phyloP scores from a whole-genome alignment of 2,113 vertebrate species.

The Thryonomys swinderianus region DNA sequence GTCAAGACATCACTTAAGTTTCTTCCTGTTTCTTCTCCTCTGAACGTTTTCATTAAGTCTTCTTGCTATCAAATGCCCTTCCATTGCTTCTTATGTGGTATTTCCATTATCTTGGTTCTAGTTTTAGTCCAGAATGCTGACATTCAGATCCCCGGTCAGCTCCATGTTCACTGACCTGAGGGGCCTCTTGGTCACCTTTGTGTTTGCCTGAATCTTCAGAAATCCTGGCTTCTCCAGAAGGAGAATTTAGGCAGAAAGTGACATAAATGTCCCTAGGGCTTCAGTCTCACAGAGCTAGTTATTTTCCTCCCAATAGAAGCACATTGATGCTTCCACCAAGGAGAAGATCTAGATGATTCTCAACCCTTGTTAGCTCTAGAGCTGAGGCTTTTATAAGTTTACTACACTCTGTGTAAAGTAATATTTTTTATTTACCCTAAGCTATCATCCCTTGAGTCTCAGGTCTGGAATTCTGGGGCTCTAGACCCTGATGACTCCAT shows the following conservation, averaged over 20 bases:
- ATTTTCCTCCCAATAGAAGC: background rate
- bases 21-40: background rate
- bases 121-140: background rate
- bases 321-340: background rate
- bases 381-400: background rate
- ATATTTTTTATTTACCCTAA: background rate
- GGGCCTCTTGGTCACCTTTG: background rate
- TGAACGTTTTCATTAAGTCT: background rate
- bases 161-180: background rate
- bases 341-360: background rate
- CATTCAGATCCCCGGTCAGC: background rate
- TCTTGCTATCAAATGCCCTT: background rate
- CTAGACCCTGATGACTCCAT: background rate
- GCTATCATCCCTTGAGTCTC: background rate
- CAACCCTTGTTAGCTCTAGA: background rate
- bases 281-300: background rate
- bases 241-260: background rate
- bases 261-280: background rate
- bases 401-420: background rate
- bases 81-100: background rate
- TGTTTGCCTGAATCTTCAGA: background rate
- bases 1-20: background rate
- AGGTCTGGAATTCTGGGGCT: constrained; percentile 10
- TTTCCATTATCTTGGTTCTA: background rate
- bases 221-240: background rate